phyloP scores from a whole-genome alignment of 2,797 vertebrate genomes.

The Myoxocephalus aenaeus region DNA sequence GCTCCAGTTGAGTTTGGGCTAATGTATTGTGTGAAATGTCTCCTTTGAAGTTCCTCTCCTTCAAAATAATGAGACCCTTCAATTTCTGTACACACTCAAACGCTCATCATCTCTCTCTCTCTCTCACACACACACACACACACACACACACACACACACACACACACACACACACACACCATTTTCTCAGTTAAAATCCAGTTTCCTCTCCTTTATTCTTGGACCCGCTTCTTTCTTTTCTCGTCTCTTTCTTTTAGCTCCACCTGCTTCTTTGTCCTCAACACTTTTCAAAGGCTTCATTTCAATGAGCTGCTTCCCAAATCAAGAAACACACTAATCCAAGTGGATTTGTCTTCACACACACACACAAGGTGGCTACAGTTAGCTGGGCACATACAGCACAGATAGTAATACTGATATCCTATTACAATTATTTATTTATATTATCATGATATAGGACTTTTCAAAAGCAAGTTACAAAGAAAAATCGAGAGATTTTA shows the following conservation, averaged over 20 bases:
- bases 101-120: neutral
- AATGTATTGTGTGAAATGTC: constrained; percentile 44
- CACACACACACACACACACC: neutral
- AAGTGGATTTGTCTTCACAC: neutral
- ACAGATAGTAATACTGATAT: neutral
- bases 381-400: neutral
- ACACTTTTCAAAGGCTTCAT: constrained; percentile 15
- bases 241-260: constrained; percentile 2
- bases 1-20: neutral
- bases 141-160: too few relatives aligned
- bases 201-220: constrained; percentile 34
- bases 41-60: constrained; percentile 63
- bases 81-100: constrained; percentile 11
- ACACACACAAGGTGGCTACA: neutral
- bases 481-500: neutral
- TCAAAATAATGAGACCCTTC: constrained; percentile 62
- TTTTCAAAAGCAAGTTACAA: neutral
- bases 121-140: neutral
- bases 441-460: neutral
- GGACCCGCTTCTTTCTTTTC: constrained; percentile 5
- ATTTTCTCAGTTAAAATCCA: constrained; percentile 16
- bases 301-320: neutral
- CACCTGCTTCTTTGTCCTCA: constrained; percentile 42
- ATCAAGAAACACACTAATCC: neutral
- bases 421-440: too few relatives aligned